These are phyloP conservation scores for Melinaea menophilus DNA, from an alignment of 2,888 invertebrate genomes.

Conservation along the genomic window DNA sequence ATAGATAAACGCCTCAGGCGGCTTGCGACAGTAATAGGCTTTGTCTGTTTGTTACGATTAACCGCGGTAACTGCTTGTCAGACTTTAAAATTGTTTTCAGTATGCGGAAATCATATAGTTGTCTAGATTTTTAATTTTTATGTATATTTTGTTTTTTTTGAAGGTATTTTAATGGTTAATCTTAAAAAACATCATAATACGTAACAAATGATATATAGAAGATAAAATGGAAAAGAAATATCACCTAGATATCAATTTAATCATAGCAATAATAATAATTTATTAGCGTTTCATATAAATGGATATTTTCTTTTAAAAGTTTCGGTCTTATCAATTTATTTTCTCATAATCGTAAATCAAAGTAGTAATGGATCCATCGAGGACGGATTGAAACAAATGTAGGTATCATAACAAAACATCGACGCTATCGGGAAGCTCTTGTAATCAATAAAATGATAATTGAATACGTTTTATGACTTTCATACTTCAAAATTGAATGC, in stretches of 20 bases:
- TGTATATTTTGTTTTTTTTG: background rate
- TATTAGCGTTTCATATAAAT: conserved; percentile 10
- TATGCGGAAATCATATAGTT: background rate
- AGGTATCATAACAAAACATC: conserved; percentile 32
- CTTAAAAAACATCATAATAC: background rate
- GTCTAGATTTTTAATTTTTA: no score
- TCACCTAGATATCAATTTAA: background rate
- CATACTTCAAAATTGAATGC: conserved; percentile 11
- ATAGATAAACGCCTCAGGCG: background rate
- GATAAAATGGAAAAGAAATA: background rate
- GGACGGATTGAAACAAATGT: conserved; percentile 34
- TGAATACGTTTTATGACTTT: conserved; percentile 10
- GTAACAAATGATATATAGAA: no score
- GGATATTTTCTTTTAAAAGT: conserved; percentile 28
- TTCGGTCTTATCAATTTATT: conserved; percentile 23
- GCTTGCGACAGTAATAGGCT: conserved; percentile 24
- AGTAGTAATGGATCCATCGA: conserved; percentile 26
- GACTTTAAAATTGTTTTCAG: conserved; percentile 1
- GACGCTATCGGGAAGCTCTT: conserved; percentile 18
- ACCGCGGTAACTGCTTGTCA: conserved; percentile 14
- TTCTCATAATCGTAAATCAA: conserved; percentile 27
- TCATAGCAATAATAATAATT: background rate
- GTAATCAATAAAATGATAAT: conserved; percentile 14
- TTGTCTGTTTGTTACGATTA: conserved; percentile 22
- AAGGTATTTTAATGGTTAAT: background rate